These are phyloP conservation scores for Agrochola macilenta DNA, from an alignment of 2,888 invertebrate genomes.

Conservation along the genomic window DNA sequence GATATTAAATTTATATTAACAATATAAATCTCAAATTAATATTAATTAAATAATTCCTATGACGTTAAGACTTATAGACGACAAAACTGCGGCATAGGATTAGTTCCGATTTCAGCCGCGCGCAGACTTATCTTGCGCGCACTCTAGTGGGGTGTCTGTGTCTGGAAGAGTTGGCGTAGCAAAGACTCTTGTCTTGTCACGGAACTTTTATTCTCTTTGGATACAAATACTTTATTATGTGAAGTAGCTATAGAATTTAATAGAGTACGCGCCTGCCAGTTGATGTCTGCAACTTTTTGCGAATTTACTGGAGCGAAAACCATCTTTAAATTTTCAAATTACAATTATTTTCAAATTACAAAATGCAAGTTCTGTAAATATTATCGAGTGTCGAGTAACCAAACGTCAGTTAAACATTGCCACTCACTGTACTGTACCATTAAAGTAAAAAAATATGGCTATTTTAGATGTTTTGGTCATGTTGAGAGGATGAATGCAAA, in stretches of 20 bases:
- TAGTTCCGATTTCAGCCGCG: too few species aligned
- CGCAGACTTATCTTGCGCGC: too few species aligned
- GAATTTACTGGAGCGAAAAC: background rate
- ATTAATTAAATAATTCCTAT: too few species aligned
- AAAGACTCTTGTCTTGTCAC: background rate
- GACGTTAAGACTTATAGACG: too few species aligned
- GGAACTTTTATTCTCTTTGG: background rate
- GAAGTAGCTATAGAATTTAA: background rate
- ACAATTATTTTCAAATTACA: too few species aligned
- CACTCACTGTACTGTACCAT: background rate
- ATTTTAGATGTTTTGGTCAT: background rate
- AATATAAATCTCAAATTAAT: too few species aligned
- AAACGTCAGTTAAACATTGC: too few species aligned
- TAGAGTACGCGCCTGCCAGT: background rate
- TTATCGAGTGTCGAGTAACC: background rate
- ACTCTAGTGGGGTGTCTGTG: background rate
- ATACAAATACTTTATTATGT: background rate
- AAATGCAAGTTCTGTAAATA: background rate
- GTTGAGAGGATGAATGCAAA: too few species aligned
- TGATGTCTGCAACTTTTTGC: background rate
- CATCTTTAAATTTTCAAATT: too few species aligned
- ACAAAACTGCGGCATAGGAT: too few species aligned
- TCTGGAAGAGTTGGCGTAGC: background rate
- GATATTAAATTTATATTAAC: too few species aligned
- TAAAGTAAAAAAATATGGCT: background rate